phyloP scores from a whole-genome alignment of 2,888 invertebrate species.

The Elaeidobius kamerunicus region DNA sequence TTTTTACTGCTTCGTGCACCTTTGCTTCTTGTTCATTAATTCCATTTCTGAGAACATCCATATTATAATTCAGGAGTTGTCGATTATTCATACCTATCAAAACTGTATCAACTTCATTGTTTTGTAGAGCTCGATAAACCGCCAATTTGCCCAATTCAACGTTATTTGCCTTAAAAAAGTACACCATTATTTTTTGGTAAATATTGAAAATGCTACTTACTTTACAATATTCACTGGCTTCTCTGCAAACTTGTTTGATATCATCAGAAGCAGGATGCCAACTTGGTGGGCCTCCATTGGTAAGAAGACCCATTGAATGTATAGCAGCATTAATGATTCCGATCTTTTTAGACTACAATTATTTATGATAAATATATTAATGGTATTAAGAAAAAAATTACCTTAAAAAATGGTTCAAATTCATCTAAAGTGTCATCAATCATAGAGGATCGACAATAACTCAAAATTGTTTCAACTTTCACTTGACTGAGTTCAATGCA shows the following conservation, averaged over 20 bases:
- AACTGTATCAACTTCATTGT: conserved; percentile 63
- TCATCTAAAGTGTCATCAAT: conserved; percentile 73
- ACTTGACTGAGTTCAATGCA: conserved; percentile 59
- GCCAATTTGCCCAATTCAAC: conserved; percentile 73
- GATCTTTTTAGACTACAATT: conserved; percentile 60
- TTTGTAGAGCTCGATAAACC: conserved; percentile 60
- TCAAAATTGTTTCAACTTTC: conserved; percentile 68
- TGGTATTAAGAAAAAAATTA: conserved; percentile 42
- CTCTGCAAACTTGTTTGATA: conserved; percentile 58
- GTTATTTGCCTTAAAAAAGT: conserved; percentile 51
- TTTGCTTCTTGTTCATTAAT: conserved; percentile 63
- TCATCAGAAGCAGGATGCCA: conserved; percentile 80
- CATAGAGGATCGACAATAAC: conserved; percentile 77
- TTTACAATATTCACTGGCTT: conserved; percentile 66
- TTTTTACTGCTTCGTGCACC: conserved; percentile 50
- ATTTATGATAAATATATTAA: neutral
- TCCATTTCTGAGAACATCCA: conserved; percentile 62
- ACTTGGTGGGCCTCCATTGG: conserved; percentile 65
- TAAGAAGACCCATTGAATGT: conserved; percentile 79
- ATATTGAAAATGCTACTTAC: conserved; percentile 48
- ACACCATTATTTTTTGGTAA: no score
- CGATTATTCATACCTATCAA: conserved; percentile 74
- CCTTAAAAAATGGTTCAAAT: conserved; percentile 74
- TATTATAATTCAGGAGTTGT: conserved; percentile 59
- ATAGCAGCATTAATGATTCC: conserved; percentile 83